Conservation (phyloP, 1,140 invertebrate genomes). For the Megalopta genalis region DNA sequence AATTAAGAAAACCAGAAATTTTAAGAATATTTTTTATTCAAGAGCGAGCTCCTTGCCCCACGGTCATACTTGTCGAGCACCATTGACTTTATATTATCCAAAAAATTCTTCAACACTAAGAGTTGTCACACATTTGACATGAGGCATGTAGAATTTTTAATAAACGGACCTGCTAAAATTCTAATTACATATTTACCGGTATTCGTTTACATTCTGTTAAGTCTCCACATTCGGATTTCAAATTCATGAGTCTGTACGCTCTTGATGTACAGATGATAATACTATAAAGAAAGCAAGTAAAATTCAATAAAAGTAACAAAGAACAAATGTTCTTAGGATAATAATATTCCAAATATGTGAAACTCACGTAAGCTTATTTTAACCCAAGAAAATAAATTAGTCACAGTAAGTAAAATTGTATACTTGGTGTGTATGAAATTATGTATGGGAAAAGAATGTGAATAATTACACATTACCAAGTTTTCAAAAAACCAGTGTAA, state of each 20-base stretch:
- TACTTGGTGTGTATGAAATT: neutral
- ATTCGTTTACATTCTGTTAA: conserved; percentile 15
- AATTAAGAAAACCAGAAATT: conserved; percentile 57
- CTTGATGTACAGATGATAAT: neutral
- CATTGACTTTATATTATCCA: conserved; percentile 44
- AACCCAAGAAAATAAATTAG: neutral
- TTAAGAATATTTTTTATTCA: conserved; percentile 59
- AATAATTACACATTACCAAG: neutral
- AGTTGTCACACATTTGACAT: conserved; percentile 21
- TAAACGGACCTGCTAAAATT: neutral
- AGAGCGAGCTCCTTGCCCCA: conserved; percentile 70
- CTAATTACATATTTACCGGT: conserved; percentile 8
- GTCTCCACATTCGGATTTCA: conserved; percentile 44
- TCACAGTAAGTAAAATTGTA: neutral
- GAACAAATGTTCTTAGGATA: neutral
- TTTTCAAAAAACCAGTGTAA: neutral
- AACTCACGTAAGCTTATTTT: conserved; percentile 6
- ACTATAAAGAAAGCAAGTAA: neutral
- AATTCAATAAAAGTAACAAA: neutral
- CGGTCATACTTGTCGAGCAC: conserved; percentile 62
- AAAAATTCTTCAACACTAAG: conserved; percentile 29
- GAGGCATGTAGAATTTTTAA: conserved; percentile 26
- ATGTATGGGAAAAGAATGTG: neutral
- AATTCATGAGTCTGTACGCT: neutral
- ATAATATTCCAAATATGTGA: neutral